A percentile compares a stretch with the other conserved stretches of the same genome.
phyloP scores from a whole-genome alignment of 2,888 invertebrate species.

The Galerucella calmariensis region DNA sequence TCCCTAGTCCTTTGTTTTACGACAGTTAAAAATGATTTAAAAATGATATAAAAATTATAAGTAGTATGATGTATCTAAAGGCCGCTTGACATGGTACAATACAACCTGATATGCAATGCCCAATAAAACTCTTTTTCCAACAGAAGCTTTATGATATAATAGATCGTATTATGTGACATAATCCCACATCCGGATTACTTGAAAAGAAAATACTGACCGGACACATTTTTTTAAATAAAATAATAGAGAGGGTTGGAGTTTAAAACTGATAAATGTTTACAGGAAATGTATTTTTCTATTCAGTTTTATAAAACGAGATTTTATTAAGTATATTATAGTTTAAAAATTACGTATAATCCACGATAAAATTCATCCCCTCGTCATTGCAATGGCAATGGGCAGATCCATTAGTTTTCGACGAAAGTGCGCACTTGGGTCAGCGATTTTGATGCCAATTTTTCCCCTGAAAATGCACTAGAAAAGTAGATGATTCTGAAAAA shows the following conservation, averaged over 20 bases:
- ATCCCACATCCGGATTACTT: slow-evolving; percentile 2
- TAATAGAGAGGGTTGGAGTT: neutral
- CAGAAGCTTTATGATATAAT: neutral
- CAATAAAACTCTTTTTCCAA: neutral
- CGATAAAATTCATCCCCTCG: slow-evolving; percentile 2
- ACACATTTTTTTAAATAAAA: neutral
- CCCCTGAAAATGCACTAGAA: no score
- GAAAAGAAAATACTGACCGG: neutral
- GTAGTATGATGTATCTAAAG: no score
- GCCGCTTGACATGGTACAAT: no score
- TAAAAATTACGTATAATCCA: slow-evolving; percentile 17
- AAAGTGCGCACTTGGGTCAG: no score
- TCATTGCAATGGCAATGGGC: slow-evolving; percentile 12
- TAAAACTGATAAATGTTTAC: neutral
- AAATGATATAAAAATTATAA: no score
- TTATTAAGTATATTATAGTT: neutral
- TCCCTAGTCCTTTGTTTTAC: no score
- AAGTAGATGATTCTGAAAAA: no score
- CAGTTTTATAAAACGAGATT: neutral
- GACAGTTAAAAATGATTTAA: no score
- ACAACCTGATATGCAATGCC: no score
- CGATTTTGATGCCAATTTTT: no score
- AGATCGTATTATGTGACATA: neutral
- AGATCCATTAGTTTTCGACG: no score
- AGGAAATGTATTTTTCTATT: neutral